Conservation (phyloP, 1,140 invertebrate genomes). For the Tetramorium simillimum region DNA sequence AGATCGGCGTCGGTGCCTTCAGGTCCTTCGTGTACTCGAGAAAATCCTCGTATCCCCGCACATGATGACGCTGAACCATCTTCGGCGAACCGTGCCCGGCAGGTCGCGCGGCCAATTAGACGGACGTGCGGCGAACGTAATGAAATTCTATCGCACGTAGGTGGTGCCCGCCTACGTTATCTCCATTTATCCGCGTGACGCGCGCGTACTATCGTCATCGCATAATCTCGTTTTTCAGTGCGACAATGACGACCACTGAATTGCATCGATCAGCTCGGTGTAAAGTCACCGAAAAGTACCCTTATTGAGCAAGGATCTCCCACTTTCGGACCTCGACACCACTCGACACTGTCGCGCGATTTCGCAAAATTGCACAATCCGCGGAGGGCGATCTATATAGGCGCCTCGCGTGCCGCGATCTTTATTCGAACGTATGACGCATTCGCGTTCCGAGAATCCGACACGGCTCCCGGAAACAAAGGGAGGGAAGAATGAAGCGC, state of each 20-base stretch:
- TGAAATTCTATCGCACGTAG: not conserved
- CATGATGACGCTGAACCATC: slow-evolving; percentile 86
- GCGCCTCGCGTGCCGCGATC: not conserved
- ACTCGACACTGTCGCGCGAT: not conserved
- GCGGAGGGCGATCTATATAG: not conserved
- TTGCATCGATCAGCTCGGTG: not conserved
- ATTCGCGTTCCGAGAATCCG: slow-evolving; percentile 5
- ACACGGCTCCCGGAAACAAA: not conserved
- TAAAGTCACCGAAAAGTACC: not conserved
- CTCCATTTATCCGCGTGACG: not conserved
- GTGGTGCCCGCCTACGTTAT: not conserved
- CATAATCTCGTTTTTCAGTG: not conserved
- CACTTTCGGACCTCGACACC: not conserved
- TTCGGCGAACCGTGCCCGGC: slow-evolving; percentile 61
- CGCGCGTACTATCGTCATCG: not conserved
- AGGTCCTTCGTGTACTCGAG: slow-evolving; percentile 85
- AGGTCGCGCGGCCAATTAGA: not conserved
- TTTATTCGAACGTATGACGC: slow-evolving; percentile 6
- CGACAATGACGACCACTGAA: not conserved
- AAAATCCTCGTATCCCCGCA: slow-evolving; percentile 87
- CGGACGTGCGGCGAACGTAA: not conserved
- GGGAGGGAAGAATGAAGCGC: slow-evolving; percentile 21
- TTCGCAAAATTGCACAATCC: slow-evolving; percentile 19
- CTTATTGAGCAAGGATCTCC: not conserved
- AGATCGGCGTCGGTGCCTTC: slow-evolving; percentile 82